Conservation (phyloP, 1,140 invertebrate genomes). For the Drosophila subobscura region DNA sequence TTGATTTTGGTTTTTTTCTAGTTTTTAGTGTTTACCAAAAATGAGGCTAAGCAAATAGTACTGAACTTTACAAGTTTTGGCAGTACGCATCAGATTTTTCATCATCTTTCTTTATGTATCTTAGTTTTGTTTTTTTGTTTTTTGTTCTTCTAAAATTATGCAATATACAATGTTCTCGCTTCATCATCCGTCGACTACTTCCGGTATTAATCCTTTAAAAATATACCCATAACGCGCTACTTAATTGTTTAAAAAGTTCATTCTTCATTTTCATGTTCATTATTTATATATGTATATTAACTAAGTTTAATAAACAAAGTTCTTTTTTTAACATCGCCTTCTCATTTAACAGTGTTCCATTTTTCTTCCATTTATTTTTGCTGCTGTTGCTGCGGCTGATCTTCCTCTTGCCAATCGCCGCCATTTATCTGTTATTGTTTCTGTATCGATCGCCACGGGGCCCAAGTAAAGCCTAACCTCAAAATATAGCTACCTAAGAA, state of each 20-base stretch:
- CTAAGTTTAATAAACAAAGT: constrained; percentile 78
- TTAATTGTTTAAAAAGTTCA: constrained; percentile 78
- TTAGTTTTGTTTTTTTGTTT: constrained; percentile 9
- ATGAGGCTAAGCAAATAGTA: constrained; percentile 78
- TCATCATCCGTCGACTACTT: constrained; percentile 39
- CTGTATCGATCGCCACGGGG: constrained; percentile 4
- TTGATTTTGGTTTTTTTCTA: constrained; percentile 59
- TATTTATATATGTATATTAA: constrained; percentile 57
- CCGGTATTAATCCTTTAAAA: constrained; percentile 57
- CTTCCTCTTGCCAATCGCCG: constrained; percentile 9
- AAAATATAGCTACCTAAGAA: constrained; percentile 52
- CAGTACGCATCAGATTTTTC: constrained; percentile 74
- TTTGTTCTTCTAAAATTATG: constrained; percentile 70
- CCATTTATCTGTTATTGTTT: constrained; percentile 17
- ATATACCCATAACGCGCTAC: constrained; percentile 79
- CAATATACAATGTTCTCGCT: constrained; percentile 74
- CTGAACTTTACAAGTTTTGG: constrained; percentile 83
- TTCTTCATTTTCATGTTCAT: constrained; percentile 25
- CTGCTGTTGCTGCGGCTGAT: constrained; percentile 7
- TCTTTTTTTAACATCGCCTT: constrained; percentile 54
- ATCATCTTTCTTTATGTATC: constrained; percentile 25
- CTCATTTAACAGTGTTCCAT: constrained; percentile 48
- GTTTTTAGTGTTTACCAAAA: constrained; percentile 63
- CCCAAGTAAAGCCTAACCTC: constrained; percentile 43
- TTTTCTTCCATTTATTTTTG: constrained; percentile 8